Evolutionary conservation across 2,888 invertebrate genomes (phyloP).

Genomic region (Tribolium freemani): DNA sequence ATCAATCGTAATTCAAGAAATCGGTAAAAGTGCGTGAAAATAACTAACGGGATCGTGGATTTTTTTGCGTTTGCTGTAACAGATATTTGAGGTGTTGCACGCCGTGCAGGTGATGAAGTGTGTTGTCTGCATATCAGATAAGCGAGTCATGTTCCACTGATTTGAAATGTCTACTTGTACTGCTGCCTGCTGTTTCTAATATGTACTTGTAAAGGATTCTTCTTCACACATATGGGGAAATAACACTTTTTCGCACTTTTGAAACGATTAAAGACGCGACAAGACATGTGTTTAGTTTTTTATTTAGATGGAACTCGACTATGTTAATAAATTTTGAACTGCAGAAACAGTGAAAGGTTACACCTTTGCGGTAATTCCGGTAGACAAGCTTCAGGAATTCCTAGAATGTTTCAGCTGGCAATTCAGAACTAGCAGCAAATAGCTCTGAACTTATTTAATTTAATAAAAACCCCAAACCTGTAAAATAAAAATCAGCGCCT

Average conservation of each 20-base stretch:
- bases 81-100: conserved; percentile 46
- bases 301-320: neutral
- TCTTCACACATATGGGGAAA: conserved; percentile 31
- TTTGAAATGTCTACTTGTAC: conserved; percentile 51
- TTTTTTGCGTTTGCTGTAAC: conserved; percentile 23
- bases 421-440: too few species aligned
- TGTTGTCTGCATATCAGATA: conserved; percentile 51
- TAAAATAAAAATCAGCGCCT: neutral
- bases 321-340: neutral
- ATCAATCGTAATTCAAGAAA: conserved; percentile 25
- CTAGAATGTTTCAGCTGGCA: neutral
- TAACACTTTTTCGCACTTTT: neutral
- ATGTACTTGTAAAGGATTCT: conserved; percentile 48
- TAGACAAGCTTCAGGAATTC: neutral
- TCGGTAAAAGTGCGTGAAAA: conserved; percentile 31
- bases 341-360: neutral
- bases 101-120: conserved; percentile 53
- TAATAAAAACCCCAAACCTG: neutral
- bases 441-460: too few species aligned
- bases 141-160: conserved; percentile 53
- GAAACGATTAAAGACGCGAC: too few species aligned
- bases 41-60: conserved; percentile 3
- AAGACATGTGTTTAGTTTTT: too few species aligned
- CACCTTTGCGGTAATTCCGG: neutral
- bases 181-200: conserved; percentile 54